Percentiles rank a stretch among this genome's conserved stretches.
phyloP scores from a whole-genome alignment of 2,113 vertebrate species.

The Psophia crepitans region DNA sequence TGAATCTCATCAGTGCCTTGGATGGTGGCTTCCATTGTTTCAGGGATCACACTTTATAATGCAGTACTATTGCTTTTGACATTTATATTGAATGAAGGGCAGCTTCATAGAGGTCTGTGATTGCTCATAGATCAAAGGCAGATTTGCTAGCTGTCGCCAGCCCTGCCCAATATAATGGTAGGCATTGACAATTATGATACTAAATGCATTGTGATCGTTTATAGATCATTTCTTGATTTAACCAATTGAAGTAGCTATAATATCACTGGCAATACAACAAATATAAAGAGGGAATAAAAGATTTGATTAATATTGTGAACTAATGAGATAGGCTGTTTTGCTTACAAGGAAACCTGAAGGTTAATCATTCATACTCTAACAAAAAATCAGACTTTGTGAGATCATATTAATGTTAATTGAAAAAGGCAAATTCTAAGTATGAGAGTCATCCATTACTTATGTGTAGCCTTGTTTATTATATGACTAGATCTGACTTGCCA shows the following conservation, averaged over 20 bases:
- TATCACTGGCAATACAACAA: conserved; percentile 40
- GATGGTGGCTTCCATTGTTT: background rate
- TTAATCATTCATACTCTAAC: conserved; percentile 63
- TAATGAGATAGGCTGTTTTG: conserved; percentile 64
- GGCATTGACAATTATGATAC: conserved; percentile 16
- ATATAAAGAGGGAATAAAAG: conserved; percentile 65
- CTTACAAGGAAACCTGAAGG: conserved; percentile 70
- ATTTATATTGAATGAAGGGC: background rate
- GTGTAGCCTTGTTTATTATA: conserved; percentile 32
- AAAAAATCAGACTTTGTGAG: conserved; percentile 48
- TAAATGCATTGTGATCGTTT: conserved; percentile 40
- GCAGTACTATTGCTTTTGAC: background rate
- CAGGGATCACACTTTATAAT: background rate
- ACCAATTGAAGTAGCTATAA: conserved; percentile 10
- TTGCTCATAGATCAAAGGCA: background rate
- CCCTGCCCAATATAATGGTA: background rate
- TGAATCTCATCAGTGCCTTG: background rate
- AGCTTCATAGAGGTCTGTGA: background rate
- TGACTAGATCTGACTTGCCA: conserved; percentile 18
- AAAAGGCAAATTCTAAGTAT: conserved; percentile 52
- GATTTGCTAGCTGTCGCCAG: background rate
- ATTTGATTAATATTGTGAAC: conserved; percentile 64
- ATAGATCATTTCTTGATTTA: conserved; percentile 52
- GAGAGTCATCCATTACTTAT: conserved; percentile 61
- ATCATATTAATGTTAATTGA: conserved; percentile 67